Evolutionary conservation across 2,113 vertebrate species (phyloP).

Genomic region (Noturus placidus): DNA sequence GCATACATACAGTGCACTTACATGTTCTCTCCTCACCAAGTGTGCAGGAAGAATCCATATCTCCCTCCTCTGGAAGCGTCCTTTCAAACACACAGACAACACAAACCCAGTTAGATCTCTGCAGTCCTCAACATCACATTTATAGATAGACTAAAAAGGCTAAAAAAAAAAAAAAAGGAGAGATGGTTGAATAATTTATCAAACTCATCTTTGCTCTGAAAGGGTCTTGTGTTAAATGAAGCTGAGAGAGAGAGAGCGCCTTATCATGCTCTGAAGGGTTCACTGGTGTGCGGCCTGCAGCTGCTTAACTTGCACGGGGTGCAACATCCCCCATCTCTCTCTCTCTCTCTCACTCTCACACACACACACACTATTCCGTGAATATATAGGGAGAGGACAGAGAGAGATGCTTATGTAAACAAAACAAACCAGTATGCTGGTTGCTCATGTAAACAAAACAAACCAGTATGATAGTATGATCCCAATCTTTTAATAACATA

Average conservation of each 20-base stretch:
- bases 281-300: conserved; percentile 29
- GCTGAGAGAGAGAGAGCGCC: conserved; percentile 45
- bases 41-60: conserved; percentile 82
- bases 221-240: conserved; percentile 22
- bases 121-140: not conserved
- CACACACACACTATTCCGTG: not conserved
- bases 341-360: conserved; percentile 1
- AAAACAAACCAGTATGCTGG: not conserved
- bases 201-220: conserved; percentile 42
- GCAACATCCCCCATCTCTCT: conserved; percentile 15
- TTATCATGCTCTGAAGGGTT: conserved; percentile 42
- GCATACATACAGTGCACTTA: conserved; percentile 70
- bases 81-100: conserved; percentile 63
- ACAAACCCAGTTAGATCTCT: not conserved
- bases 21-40: conserved; percentile 78
- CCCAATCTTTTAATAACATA: not conserved
- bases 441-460: not conserved
- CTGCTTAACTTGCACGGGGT: conserved; percentile 40
- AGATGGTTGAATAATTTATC: not conserved
- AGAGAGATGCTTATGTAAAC: not conserved
- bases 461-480: not conserved
- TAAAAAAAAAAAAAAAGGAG: not conserved
- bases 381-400: conserved; percentile 1
- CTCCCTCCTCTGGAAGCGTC: conserved; percentile 84
- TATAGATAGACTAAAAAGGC: not conserved